phyloP scores from a whole-genome alignment of 1,140 invertebrate species.

The Drosophila busckii region DNA sequence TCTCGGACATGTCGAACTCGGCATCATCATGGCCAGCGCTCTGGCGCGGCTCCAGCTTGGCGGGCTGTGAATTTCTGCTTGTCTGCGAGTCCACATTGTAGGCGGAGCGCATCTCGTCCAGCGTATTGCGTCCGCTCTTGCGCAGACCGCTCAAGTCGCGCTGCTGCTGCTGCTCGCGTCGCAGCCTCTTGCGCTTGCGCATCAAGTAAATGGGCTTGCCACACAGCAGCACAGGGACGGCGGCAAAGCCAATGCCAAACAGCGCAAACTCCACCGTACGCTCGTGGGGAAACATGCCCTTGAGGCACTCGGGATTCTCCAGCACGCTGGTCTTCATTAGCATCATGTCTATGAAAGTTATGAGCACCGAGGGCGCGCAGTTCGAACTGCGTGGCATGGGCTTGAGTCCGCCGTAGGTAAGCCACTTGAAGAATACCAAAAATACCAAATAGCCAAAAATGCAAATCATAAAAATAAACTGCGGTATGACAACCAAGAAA shows the following conservation, averaged over 20 bases:
- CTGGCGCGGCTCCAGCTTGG: background rate
- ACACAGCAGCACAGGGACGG: slow-evolving; percentile 90
- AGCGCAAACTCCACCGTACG: slow-evolving; percentile 83
- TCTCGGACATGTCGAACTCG: slow-evolving; percentile 49
- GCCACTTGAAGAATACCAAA: slow-evolving; percentile 96
- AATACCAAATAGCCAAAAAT: slow-evolving; percentile 96
- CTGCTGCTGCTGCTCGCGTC: slow-evolving; percentile 2
- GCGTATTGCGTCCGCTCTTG: slow-evolving; percentile 14
- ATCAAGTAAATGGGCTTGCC: slow-evolving; percentile 87
- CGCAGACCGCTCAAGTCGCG: background rate
- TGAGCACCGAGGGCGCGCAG: slow-evolving; percentile 88
- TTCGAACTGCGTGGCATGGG: slow-evolving; percentile 79
- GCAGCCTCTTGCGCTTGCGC: too few relatives aligned
- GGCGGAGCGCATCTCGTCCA: slow-evolving; percentile 41
- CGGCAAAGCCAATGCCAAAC: slow-evolving; percentile 83
- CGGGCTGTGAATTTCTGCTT: background rate
- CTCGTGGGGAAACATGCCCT: slow-evolving; percentile 83
- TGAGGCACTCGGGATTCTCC: slow-evolving; percentile 80
- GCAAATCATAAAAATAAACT: slow-evolving; percentile 91
- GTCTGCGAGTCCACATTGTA: slow-evolving; percentile 23
- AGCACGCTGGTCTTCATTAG: slow-evolving; percentile 79
- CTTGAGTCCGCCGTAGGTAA: slow-evolving; percentile 95
- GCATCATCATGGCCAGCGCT: background rate
- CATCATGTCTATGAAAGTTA: slow-evolving; percentile 92
- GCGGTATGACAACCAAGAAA: slow-evolving; percentile 94